Evolutionary conservation across 2,888 invertebrate genomes (phyloP).

Genomic region (Ptychoptera contaminata): DNA sequence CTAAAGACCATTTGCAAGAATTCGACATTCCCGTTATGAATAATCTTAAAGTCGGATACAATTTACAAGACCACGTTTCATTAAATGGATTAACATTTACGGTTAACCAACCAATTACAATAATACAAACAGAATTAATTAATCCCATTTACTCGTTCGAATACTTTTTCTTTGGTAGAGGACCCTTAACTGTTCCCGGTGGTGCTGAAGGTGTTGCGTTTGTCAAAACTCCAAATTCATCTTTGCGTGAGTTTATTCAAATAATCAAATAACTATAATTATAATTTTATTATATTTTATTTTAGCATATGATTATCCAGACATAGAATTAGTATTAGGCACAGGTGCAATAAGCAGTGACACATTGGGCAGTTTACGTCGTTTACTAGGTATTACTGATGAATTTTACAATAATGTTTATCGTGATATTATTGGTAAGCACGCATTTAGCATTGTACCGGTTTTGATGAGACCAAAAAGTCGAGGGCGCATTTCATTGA

Average conservation of each 20-base stretch:
- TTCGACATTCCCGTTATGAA: constrained; percentile 44
- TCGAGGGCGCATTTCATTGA: constrained; percentile 52
- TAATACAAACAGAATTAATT: constrained; percentile 41
- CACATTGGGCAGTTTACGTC: constrained; percentile 45
- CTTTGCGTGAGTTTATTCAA: constrained; percentile 18
- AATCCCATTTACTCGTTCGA: constrained; percentile 42
- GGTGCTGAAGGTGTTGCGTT: constrained; percentile 66
- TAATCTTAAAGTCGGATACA: constrained; percentile 61
- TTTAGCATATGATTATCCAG: constrained; percentile 40
- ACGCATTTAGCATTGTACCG: constrained; percentile 54
- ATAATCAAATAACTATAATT: too few species aligned
- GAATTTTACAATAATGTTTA: constrained; percentile 31
- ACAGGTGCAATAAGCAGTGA: constrained; percentile 63
- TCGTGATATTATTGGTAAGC: constrained; percentile 20
- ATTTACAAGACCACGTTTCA: constrained; percentile 68
- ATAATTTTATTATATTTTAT: neutral
- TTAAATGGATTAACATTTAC: constrained; percentile 56
- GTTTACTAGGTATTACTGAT: constrained; percentile 39
- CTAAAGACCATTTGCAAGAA: constrained; percentile 40
- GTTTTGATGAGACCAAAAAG: constrained; percentile 60
- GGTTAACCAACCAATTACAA: constrained; percentile 49
- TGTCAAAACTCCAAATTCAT: constrained; percentile 45
- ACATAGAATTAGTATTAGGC: constrained; percentile 66
- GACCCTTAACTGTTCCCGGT: constrained; percentile 61
- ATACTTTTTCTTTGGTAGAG: constrained; percentile 43